A percentile compares a stretch with the other conserved stretches of the same genome.
phyloP scores from a whole-genome alignment of 2,797 vertebrate genomes.

The Pelobates cultripes region DNA sequence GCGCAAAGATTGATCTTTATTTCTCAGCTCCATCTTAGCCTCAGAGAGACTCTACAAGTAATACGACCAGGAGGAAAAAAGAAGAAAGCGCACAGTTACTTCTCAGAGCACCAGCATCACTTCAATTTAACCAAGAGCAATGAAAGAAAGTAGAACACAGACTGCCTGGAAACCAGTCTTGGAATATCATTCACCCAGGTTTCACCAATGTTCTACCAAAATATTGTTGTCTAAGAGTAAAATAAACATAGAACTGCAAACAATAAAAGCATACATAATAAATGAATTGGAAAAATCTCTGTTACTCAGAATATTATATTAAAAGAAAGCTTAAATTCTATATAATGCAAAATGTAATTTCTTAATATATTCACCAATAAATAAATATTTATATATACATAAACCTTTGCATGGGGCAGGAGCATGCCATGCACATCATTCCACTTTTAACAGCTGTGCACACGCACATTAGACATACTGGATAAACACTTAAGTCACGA shows the following conservation, averaged over 20 bases:
- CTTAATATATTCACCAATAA: too few relatives aligned
- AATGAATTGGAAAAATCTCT: too few relatives aligned
- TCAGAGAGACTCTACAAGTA: slow-evolving; percentile 81
- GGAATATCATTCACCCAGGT: not conserved
- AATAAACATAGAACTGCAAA: not conserved
- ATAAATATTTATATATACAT: too few relatives aligned
- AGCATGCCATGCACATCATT: too few relatives aligned
- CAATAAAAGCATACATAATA: too few relatives aligned
- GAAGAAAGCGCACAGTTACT: slow-evolving; percentile 67
- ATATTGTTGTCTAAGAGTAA: not conserved
- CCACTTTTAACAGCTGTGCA: too few relatives aligned
- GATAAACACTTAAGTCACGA: too few relatives aligned
- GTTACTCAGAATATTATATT: too few relatives aligned
- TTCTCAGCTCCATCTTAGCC: slow-evolving; percentile 79
- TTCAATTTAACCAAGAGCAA: slow-evolving; percentile 79
- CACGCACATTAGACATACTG: too few relatives aligned
- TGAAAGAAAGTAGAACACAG: slow-evolving; percentile 71
- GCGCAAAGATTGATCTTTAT: slow-evolving; percentile 86
- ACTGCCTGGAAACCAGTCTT: slow-evolving; percentile 43
- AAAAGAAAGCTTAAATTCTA: too few relatives aligned
- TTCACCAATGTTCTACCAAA: not conserved
- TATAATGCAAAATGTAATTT: too few relatives aligned
- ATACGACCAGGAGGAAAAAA: slow-evolving; percentile 57
- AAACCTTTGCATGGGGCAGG: too few relatives aligned
- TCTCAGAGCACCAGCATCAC: slow-evolving; percentile 79